phyloP scores from a whole-genome alignment of 1,140 invertebrate genomes.

The Pemphigus obesinymphae region DNA sequence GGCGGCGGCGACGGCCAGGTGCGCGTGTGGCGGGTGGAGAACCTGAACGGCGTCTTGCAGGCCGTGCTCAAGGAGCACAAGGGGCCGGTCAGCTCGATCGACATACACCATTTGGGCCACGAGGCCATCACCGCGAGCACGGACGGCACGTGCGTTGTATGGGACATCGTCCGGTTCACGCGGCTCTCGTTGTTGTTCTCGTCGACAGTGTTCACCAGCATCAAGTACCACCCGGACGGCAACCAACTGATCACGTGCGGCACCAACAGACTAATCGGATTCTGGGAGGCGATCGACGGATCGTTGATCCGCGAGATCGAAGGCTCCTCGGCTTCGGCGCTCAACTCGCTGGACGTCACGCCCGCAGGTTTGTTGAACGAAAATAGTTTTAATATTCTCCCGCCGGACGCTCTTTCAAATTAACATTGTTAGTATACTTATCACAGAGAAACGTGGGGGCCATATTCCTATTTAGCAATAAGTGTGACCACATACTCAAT shows the following conservation, averaged over 20 bases:
- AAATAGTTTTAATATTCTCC: too few species aligned
- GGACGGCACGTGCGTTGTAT: constrained; percentile 87
- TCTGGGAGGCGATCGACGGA: constrained; percentile 81
- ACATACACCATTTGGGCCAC: constrained; percentile 67
- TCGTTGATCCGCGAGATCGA: constrained; percentile 73
- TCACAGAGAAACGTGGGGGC: too few species aligned
- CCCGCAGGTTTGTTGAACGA: background rate
- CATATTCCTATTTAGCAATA: too few species aligned
- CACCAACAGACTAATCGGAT: constrained; percentile 78
- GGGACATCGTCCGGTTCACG: constrained; percentile 65
- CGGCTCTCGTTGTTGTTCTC: constrained; percentile 77
- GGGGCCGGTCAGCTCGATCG: constrained; percentile 74
- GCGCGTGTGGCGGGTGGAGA: constrained; percentile 65
- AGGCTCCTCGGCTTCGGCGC: constrained; percentile 69
- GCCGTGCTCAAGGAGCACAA: constrained; percentile 83
- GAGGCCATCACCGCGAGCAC: constrained; percentile 79
- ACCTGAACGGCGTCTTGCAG: constrained; percentile 59
- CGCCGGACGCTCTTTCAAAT: too few species aligned
- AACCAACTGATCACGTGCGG: constrained; percentile 82
- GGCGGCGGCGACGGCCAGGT: constrained; percentile 86
- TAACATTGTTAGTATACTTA: too few species aligned
- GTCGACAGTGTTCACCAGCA: constrained; percentile 81
- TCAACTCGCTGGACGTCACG: constrained; percentile 66
- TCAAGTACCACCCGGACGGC: constrained; percentile 69
- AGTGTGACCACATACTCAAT: too few species aligned